Conservation (phyloP, 2,797 vertebrate genomes). For the Semotilus atromaculatus region DNA sequence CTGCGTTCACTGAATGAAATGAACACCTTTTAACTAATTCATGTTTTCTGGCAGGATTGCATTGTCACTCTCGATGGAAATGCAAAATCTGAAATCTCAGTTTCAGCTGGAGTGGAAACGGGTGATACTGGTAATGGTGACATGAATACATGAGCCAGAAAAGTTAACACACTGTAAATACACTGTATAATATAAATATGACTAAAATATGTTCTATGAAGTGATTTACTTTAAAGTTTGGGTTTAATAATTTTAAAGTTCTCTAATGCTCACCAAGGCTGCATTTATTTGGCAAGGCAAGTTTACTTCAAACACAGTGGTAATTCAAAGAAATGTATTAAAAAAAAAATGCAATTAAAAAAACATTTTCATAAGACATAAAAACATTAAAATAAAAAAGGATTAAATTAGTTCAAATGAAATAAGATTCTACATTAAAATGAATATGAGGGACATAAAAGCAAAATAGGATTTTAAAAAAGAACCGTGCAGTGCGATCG, state of each 20-base stretch:
- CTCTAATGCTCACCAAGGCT: not conserved
- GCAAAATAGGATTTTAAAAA: too few relatives aligned
- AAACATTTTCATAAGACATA: not conserved
- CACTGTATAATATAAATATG: not conserved
- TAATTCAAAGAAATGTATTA: not conserved
- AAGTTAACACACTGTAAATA: not conserved
- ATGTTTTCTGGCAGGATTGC: constrained; percentile 5
- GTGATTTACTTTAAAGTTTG: not conserved
- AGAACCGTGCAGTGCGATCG: too few relatives aligned
- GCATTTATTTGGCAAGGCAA: not conserved
- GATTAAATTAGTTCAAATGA: not conserved
- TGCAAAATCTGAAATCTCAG: not conserved
- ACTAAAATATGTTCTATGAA: not conserved
- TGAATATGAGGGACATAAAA: not conserved
- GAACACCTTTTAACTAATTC: not conserved
- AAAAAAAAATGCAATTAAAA: not conserved
- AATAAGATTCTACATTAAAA: not conserved
- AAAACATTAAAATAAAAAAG: not conserved
- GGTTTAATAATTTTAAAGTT: not conserved
- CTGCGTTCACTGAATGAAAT: constrained; percentile 3
- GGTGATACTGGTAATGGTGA: not conserved
- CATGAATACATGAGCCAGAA: not conserved
- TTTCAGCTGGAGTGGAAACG: constrained; percentile 8
- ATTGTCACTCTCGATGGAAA: not conserved
- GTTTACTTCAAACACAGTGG: not conserved